A percentile compares a stretch with the other conserved stretches of the same genome.
Evolutionary conservation across 2,113 vertebrate species (phyloP).

Genomic region (Hyperopisus bebe): DNA sequence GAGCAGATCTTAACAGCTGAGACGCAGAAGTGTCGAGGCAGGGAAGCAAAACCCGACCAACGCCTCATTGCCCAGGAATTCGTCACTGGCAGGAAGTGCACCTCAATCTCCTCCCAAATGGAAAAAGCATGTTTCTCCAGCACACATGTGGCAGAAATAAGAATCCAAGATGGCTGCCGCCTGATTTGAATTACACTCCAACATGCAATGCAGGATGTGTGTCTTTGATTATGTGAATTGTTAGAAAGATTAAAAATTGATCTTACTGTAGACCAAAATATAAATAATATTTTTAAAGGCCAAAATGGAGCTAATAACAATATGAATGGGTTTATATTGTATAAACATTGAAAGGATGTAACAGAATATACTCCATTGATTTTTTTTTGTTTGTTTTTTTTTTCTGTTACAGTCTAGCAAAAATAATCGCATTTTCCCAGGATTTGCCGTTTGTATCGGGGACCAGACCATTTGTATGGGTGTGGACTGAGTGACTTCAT

Average conservation of each 20-base stretch:
- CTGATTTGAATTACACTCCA: not conserved
- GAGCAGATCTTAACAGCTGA: not conserved
- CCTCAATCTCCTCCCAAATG: slow-evolving; percentile 33
- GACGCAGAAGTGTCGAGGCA: not conserved
- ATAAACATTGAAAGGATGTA: not conserved
- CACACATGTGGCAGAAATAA: slow-evolving; percentile 42
- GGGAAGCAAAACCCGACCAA: not conserved
- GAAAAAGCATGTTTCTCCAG: slow-evolving; percentile 31
- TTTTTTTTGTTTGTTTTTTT: not conserved
- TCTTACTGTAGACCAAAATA: not conserved
- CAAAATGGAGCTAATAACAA: not conserved
- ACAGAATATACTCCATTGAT: not conserved
- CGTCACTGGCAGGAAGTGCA: slow-evolving; percentile 40
- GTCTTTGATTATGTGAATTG: not conserved
- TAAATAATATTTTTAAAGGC: not conserved
- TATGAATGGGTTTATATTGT: not conserved
- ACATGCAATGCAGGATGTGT: not conserved
- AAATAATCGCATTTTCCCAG: not conserved
- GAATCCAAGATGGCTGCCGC: not conserved
- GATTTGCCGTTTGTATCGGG: not conserved
- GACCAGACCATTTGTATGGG: not conserved
- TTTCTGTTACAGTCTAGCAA: not conserved
- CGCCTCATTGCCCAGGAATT: slow-evolving; percentile 14
- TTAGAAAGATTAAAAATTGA: not conserved
- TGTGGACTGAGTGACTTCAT: not conserved